Evolutionary conservation across 2,797 vertebrate genomes (phyloP), one percentile per base, ranked within the genome.

Genomic region (Denticeps clupeoides): DNA sequence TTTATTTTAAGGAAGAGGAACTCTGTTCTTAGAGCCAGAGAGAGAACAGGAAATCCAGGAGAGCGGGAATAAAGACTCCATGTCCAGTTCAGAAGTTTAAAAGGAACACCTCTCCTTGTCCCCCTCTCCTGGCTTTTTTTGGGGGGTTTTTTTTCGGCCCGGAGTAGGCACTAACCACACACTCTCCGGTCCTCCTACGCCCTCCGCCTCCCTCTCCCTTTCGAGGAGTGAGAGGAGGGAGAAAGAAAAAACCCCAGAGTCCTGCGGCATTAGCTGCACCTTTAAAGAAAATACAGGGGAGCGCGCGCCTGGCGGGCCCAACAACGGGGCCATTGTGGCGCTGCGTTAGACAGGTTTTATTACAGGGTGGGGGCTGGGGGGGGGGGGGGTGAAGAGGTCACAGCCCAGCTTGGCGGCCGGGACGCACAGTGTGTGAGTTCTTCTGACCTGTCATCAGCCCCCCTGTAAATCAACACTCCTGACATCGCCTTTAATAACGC

Each of bases 241-340:
- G n/a, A n/a, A n/a, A n/a, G n/a, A n/a, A n/a, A n/a, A n/a, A n/a
- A n/a, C n/a, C n/a, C n/a, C n/a, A n/a, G n/a, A n/a, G n/a, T 8
- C 12, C 28, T 31, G 4, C 7, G 75, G 77, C 79, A 76, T 79
- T 81, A 73, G 73, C 77, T 69, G 80, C 78, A 83, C 82, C 81
- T 84, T 84, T 84, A 86, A 86, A 84, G 79, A 82, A 82, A 82
- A 82, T 77, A 83, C 78, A 71, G 75, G 74, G 65, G 77, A 82
- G 79, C 78, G 25, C 51, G 16, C 15, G 2, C 1, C 3, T 54
- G 59, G 41, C 18, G 40, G 75, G 75, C 70, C 74, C 74, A 83
- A 86, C 83, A 86, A 85, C 80, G 80, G 75, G 72, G 74, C 54
- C 80, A 80, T 83, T 84, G 82, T 83, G 77, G 80, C 80, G 77